Evolutionary conservation across 2,113 vertebrate genomes (phyloP), one percentile per base, ranked within the genome.

Genomic region (Arothron firmamentum): DNA sequence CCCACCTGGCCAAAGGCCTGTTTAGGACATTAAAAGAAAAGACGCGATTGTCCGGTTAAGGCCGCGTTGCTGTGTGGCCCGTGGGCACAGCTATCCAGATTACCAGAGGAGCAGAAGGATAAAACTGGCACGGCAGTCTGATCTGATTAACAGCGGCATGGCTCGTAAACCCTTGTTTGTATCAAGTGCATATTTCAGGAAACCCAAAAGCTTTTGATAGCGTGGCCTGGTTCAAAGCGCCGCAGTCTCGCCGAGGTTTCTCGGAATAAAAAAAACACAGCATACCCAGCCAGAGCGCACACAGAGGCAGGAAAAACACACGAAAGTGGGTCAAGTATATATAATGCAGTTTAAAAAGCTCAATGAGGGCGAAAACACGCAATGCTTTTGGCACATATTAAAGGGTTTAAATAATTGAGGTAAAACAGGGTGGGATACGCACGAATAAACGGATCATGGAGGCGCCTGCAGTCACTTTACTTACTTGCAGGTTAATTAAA

Each of bases 241-340:
- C 43, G 59, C 75, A 75, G 73, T 49, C 58, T 55, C 49, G 34
- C 54, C 17, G 60, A 75, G 56, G 55, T 38, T 70, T 68, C 21
- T 20, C 31, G 9, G 28, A 13, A 45, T 11, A 11, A 38, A 47
- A 43, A 65, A 28, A 50, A 49, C 31, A 34, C 38, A 23, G n/a
- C 14, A 48, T 4, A 13, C 21, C 11, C 41, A 64, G 74, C 54
- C 65, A 53, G 53, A 42, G 46, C 12, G 38, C 64, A 72, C 4
- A 57, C 34, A 13, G 55, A 72, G 56, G 63, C 66, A 66, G 51
- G 55, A 41, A 46, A 51, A 20, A 21, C 49, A 8, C 45, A n/a
- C 1, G 67, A 86, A 90, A 88, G 76, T 90, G 87, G 88, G 88
- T 88, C 88, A 91, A 74, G 74, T 87, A 77, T 83, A 74, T 80